Evolutionary conservation across 2,888 invertebrate species (phyloP).

Genomic region (Rotaria sp.): DNA sequence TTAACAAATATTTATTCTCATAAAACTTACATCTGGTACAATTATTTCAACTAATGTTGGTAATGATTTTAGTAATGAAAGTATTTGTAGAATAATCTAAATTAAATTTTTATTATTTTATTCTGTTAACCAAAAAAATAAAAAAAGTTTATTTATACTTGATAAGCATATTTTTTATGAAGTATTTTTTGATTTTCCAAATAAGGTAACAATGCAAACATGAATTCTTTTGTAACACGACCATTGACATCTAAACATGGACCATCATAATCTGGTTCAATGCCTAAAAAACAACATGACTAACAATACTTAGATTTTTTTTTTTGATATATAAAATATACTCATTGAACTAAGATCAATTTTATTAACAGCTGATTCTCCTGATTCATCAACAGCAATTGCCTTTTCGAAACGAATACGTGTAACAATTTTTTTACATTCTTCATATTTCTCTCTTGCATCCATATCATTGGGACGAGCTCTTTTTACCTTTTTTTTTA

Average conservation of each 20-base stretch:
- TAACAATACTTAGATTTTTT: neutral
- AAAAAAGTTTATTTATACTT: conserved; percentile 58
- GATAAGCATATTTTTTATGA: conserved; percentile 91
- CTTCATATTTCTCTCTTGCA: conserved; percentile 57
- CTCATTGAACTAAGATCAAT: conserved; percentile 84
- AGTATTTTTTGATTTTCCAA: conserved; percentile 84
- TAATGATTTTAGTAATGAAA: conserved; percentile 72
- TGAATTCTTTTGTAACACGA: conserved; percentile 77
- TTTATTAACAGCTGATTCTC: conserved; percentile 69
- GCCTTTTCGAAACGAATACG: conserved; percentile 91
- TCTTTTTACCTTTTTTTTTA: conserved; percentile 3
- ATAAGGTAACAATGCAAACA: conserved; percentile 76
- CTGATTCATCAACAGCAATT: conserved; percentile 58
- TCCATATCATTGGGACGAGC: conserved; percentile 37
- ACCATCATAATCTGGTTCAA: conserved; percentile 87
- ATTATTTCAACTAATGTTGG: conserved; percentile 81
- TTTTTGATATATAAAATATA: conserved; percentile 51
- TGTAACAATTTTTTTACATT: conserved; percentile 90
- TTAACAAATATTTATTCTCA: neutral
- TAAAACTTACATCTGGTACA: conserved; percentile 64
- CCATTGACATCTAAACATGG: conserved; percentile 67
- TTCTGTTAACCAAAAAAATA: too few species aligned
- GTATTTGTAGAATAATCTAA: conserved; percentile 83
- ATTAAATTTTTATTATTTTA: conserved; percentile 45
- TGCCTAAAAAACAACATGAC: conserved; percentile 61